Base-by-base conservation (phyloP, 2,888 invertebrate species). In the Cheilosia vulpina region DNA sequence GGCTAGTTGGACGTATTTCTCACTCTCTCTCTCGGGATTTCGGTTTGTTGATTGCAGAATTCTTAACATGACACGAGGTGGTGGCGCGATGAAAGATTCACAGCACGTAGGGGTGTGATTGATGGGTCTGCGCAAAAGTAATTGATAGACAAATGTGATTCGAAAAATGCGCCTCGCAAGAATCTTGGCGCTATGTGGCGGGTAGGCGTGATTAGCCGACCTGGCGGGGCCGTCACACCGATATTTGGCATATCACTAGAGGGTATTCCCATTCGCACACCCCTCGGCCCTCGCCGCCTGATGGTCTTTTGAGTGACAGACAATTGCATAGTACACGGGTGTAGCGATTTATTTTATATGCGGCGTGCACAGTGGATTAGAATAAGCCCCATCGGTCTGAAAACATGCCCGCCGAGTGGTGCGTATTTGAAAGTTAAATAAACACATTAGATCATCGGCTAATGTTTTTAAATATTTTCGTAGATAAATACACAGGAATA, bases 71-170 rank as follows among this genome's bases (percentile, higher is more conserved):
- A 85, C 77, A 77, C 62, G 72, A 76, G 80, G 81, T 81, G 77
- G 76, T 71, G 77, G 85, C 45, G 72, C 85, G 85, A 68, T 85
- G 85, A 85, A 85, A 80, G 85, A 85, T 85, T 85, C 85, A 85
- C 77, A 72, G 68, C 80, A 79, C 77, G 73, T 81, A 72, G 62
- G 55, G 34, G 21, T 65, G 63, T 68, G 85, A 85, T 85, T 85
- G 85, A 85, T 85, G 68, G 76, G 43, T 77, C 31, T 53, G 68
- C 21, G 21, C 81, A 77, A 57, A 38, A 50, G 72, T 52, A 81
- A 81, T 85, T 81, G 81, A 85, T 85, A 85, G 85, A 85, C 81
- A 81, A 85, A 85, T 85, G 81, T 81, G 81, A 55, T 72, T 57
- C 81, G 38, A 80, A 77, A 77, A 85, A 85, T 85, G 71, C 72